Evolutionary conservation across 2,797 vertebrate species (phyloP).

Genomic region (Gadopsis marmoratus): DNA sequence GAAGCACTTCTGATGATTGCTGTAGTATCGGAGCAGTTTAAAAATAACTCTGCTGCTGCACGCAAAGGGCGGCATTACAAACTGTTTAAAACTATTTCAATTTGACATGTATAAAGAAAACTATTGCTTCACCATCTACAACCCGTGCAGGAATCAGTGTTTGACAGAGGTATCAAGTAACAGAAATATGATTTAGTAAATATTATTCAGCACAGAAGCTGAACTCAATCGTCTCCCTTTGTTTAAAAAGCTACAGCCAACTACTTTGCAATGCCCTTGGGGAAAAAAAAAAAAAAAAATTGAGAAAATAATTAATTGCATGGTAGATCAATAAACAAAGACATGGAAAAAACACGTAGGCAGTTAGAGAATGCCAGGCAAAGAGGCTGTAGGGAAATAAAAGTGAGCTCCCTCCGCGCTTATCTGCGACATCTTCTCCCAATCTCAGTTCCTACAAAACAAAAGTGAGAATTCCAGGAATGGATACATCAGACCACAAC

Average conservation of each 20-base stretch:
- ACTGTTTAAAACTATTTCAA: background rate
- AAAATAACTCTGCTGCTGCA: background rate
- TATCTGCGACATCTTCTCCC: conserved; percentile 23
- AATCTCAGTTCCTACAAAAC: conserved; percentile 30
- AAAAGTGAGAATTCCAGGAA: conserved; percentile 46
- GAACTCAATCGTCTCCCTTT: conserved; percentile 2
- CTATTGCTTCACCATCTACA: background rate
- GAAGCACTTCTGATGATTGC: conserved; percentile 12
- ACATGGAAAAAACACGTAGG: background rate
- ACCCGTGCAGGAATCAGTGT: background rate
- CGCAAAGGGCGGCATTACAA: background rate
- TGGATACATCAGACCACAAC: conserved; percentile 74
- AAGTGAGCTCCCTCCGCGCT: conserved; percentile 2
- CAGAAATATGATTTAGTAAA: background rate
- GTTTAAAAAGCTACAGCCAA: background rate
- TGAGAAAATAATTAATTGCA: conserved; percentile 8
- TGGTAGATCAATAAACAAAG: background rate
- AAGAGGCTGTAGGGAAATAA: conserved; percentile 22
- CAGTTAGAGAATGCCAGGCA: conserved; percentile 36
- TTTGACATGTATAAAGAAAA: background rate
- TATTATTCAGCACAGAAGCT: conserved; percentile 8
- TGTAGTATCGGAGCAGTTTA: background rate
- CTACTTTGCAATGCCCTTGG: conserved; percentile 1
- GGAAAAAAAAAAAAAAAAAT: too few species aligned
- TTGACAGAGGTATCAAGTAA: background rate